These are phyloP conservation scores for Dryas iulia DNA, from an alignment of 1,140 invertebrate genomes.

Conservation along the genomic window DNA sequence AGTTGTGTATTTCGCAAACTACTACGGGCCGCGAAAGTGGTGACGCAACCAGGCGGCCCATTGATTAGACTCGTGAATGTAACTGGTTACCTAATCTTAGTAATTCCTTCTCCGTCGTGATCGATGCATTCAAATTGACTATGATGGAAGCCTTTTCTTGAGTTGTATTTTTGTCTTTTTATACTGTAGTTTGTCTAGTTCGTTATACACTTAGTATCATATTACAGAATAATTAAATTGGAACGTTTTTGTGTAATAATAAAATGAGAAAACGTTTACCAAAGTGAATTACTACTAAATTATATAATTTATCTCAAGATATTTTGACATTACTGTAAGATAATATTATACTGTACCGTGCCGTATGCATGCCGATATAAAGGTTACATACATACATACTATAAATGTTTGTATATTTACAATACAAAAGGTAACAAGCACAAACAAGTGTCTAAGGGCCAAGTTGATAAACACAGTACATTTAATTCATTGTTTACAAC, in stretches of 20 bases:
- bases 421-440: constrained; percentile 32
- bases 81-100: constrained; percentile 63
- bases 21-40: constrained; percentile 60
- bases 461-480: constrained; percentile 64
- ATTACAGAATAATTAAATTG: background rate
- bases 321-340: background rate
- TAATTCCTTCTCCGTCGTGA: constrained; percentile 23
- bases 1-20: constrained; percentile 67
- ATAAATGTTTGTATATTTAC: constrained; percentile 37
- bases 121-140: background rate
- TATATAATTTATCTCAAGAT: background rate
- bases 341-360: background rate
- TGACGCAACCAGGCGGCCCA: constrained; percentile 66
- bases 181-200: background rate
- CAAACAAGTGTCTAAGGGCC: constrained; percentile 53
- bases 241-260: background rate
- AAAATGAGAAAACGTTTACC: too few species aligned
- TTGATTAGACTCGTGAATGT: constrained; percentile 73
- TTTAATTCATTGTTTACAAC: constrained; percentile 62
- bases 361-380: background rate
- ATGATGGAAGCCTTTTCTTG: background rate
- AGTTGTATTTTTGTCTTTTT: background rate
- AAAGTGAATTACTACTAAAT: background rate
- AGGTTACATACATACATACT: constrained; percentile 19
- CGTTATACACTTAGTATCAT: too few species aligned